Evolutionary conservation across 2,797 vertebrate species (phyloP), one percentile per base, ranked within the genome.

Genomic region (Thunnus albacares): DNA sequence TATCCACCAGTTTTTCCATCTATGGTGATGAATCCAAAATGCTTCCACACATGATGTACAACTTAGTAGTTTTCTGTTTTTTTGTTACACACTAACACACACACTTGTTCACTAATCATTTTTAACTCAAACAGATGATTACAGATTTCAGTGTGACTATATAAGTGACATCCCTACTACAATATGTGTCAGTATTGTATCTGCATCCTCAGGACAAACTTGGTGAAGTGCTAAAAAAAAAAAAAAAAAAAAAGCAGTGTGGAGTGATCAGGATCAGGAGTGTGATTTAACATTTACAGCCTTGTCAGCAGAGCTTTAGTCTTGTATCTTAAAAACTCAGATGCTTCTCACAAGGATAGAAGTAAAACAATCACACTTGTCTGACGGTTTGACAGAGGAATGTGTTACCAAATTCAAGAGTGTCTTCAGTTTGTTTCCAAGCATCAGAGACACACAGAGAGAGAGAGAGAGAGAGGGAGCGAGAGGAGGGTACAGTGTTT

Each of bases 381-480:
- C 62, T 59, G 53, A 77, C 59, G 79, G 43, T 70, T 60, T 73
- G 60, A 76, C 57, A 75, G 55, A 51, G 17, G 59, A 51, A 71
- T 61, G 56, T 68, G 70, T 60, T 52, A 20, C 43, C 62, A 64
- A 52, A 52, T 49, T 69, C 56, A 41, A 59, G 57, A 59, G 49
- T 11, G 64, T 62, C 71, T 71, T 45, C 57, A 73, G 80, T 81
- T 80, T 83, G 77, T 83, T 85, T 81, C 69, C 71, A 20, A n/a
- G 68, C 79, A 73, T 78, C 87, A 78, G 38, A 38, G 10, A 35
- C 6, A 35, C 6, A 35, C 0, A 38, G 38, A 38, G 38, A 38
- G 68, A 38, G 82, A 20, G 9, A 38, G 38, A 38, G 38, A 38
- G 68, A 38, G 82, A 20, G 57, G 43, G 65, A n/a, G 24, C 20